Evolutionary conservation across 2,113 vertebrate species (phyloP), one percentile per base, ranked within the genome.

Genomic region (Gallinago paraguaiae): DNA sequence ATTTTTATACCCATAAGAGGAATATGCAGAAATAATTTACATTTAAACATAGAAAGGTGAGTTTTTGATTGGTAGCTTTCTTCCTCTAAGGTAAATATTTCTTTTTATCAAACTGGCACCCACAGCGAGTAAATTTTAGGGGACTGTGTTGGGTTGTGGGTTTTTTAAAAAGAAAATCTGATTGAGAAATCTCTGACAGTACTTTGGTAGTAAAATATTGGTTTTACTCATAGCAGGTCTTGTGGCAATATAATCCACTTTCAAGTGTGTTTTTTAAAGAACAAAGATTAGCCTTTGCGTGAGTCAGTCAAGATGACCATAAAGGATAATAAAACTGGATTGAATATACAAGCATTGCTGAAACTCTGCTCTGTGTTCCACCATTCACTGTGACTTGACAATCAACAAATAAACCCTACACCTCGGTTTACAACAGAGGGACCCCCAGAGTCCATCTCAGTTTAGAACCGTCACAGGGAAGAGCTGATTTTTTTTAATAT

Each of bases 21-120:
- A 94, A 96, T 60, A 85, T 69, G 59, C 84, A 94, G 85, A 97
- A 41, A 71, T 91, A 24, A 39, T 86, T 82, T 71, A 93, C 23
- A 65, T 88, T 83, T 92, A 86, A 87, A 97, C 82, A 81, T 75
- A 76, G 43, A 97, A 96, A 96, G 31, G 78, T 96, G 63, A 96
- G 87, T 53, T 93, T 82, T 17, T 51, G 75, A 54, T 56, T 86
- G 24, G n/a, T 61, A 35, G 39, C 24, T 87, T 90, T 37, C 35
- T 75, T 86, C 50, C 61, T 64, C 10, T 71, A 74, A 83, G 25
- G 41, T 16, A 43, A 16, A 5, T 70, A 35, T 67, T 78, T 88
- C 14, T 72, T 11, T 76, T 67, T 88, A 22, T 64, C 45, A 82
- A n/a, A 39, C 12, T 71, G 46, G 8, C 7, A 69, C 35, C 7